phyloP scores from a whole-genome alignment of 2,797 vertebrate genomes.

The Petrocephalus sullivani region DNA sequence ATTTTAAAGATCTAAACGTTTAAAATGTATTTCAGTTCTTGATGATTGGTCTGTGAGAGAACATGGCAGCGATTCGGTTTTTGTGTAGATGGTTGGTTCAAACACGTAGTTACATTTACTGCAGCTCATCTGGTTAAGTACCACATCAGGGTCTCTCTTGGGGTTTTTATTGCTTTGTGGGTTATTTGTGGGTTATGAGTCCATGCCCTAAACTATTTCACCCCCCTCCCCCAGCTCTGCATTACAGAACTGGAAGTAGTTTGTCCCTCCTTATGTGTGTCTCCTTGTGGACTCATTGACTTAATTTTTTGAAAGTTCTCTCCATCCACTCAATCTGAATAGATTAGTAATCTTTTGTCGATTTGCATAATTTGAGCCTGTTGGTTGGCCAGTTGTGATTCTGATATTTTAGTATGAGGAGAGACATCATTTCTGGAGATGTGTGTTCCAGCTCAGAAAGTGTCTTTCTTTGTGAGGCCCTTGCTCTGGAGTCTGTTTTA shows the following conservation, averaged over 20 bases:
- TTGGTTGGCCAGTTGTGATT: neutral
- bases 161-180: neutral
- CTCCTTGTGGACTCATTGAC: neutral
- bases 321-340: neutral
- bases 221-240: no score
- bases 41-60: neutral
- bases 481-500: neutral
- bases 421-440: neutral
- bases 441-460: neutral
- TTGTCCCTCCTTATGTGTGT: neutral
- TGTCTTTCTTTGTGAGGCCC: neutral
- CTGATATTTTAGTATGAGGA: neutral
- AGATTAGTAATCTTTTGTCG: neutral
- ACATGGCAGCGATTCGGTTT: neutral
- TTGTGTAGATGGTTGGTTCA: neutral
- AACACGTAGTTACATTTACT: neutral
- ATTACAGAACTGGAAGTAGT: neutral
- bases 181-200: neutral
- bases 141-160: neutral
- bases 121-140: neutral
- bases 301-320: neutral
- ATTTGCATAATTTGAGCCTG: neutral
- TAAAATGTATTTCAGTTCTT: neutral
- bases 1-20: neutral
- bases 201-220: neutral